phyloP scores from a whole-genome alignment of 2,113 vertebrate genomes.

The Herpetotheres cachinnans region DNA sequence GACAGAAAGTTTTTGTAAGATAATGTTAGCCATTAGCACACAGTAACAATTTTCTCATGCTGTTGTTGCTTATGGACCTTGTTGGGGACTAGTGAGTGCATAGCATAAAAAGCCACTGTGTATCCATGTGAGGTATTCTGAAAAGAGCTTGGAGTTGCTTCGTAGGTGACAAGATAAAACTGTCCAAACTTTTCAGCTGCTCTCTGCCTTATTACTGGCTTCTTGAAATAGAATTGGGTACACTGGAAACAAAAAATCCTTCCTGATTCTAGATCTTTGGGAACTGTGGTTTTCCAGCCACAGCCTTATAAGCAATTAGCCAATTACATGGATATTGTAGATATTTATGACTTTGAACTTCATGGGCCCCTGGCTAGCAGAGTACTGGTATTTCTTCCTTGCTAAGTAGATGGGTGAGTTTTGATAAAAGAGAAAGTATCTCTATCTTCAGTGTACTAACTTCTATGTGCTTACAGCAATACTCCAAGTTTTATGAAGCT shows the following conservation, averaged over 20 bases:
- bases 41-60: not conserved
- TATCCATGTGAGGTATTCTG: not conserved
- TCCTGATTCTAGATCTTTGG: not conserved
- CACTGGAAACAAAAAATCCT: not conserved
- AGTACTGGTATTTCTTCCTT: not conserved
- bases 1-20: not conserved
- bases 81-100: not conserved
- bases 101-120: not conserved
- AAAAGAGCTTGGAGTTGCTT: not conserved
- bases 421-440: not conserved
- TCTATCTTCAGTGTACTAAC: not conserved
- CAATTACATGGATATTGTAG: not conserved
- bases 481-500: not conserved
- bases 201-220: not conserved
- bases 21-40: not conserved
- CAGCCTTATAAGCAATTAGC: not conserved
- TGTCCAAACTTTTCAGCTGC: not conserved
- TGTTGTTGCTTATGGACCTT: rapidly evolving
- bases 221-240: not conserved
- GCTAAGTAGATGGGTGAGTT: not conserved
- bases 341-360: not conserved
- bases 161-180: not conserved
- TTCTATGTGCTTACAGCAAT: not conserved
- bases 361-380: not conserved
- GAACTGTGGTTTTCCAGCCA: not conserved